Conservation (phyloP, 2,888 invertebrate genomes). For the Scaptomyza tumidula region DNA sequence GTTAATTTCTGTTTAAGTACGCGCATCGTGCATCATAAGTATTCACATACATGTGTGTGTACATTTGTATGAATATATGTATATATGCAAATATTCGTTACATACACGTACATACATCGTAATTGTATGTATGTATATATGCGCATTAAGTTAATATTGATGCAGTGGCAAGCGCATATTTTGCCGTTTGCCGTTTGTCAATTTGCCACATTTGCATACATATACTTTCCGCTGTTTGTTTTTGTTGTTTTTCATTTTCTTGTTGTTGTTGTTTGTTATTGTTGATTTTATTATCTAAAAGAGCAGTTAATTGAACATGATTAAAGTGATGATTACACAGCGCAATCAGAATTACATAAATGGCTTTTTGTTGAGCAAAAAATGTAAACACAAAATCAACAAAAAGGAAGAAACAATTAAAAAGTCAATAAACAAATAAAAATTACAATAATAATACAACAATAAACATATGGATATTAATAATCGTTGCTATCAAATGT, state of each 20-base stretch:
- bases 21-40: slow-evolving; percentile 20
- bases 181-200: slow-evolving; percentile 36
- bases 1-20: slow-evolving; percentile 20
- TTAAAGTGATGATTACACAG: slow-evolving; percentile 49
- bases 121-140: slow-evolving; percentile 20
- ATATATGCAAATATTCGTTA: no score
- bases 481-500: no score
- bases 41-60: slow-evolving; percentile 1
- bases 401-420: background rate
- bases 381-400: slow-evolving; percentile 8
- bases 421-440: background rate
- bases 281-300: slow-evolving; percentile 51
- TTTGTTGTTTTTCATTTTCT: slow-evolving; percentile 6
- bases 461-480: no score
- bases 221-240: slow-evolving; percentile 17
- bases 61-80: no score
- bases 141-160: slow-evolving; percentile 59
- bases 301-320: slow-evolving; percentile 65
- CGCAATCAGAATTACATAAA: slow-evolving; percentile 19
- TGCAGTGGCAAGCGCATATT: slow-evolving; percentile 52
- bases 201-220: slow-evolving; percentile 44
- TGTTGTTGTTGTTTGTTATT: slow-evolving; percentile 6
- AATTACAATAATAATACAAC: background rate
- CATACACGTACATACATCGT: no score
- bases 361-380: slow-evolving; percentile 31